Percentiles rank a stretch among this genome's conserved stretches.
Evolutionary conservation across 1,140 invertebrate species (phyloP).

Genomic region (Drosophila cardini): DNA sequence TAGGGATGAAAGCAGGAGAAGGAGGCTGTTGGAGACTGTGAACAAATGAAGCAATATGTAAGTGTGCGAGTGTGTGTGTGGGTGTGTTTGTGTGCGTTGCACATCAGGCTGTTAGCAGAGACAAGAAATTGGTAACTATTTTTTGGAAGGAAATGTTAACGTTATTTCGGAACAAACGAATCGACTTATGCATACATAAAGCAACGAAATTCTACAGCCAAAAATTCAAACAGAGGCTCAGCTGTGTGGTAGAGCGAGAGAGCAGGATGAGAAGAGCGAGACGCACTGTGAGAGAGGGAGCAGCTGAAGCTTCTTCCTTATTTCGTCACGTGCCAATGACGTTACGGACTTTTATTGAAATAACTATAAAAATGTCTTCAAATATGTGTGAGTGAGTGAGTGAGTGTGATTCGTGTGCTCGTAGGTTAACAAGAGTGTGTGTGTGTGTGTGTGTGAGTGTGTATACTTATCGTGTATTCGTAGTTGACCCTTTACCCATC

Average conservation of each 20-base stretch:
- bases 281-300: neutral
- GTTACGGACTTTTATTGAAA: slow-evolving; percentile 69
- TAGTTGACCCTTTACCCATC: slow-evolving; percentile 39
- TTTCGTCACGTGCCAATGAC: slow-evolving; percentile 68
- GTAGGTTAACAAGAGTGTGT: neutral
- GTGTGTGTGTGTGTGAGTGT: slow-evolving; percentile 13
- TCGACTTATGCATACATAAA: slow-evolving; percentile 67
- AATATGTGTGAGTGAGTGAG: slow-evolving; percentile 23
- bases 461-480: slow-evolving; percentile 52
- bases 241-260: slow-evolving; percentile 9
- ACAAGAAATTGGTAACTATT: slow-evolving; percentile 53
- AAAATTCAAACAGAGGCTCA: slow-evolving; percentile 1
- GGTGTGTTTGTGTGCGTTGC: slow-evolving; percentile 54
- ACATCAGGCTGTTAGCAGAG: slow-evolving; percentile 4
- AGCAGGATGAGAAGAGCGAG: neutral
- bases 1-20: neutral
- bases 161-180: slow-evolving; percentile 42
- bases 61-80: slow-evolving; percentile 3
- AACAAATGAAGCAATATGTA: neutral
- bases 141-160: slow-evolving; percentile 14
- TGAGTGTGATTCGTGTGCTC: slow-evolving; percentile 6
- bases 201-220: neutral
- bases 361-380: slow-evolving; percentile 54
- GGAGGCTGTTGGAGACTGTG: neutral
- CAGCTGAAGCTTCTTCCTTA: slow-evolving; percentile 28